These are phyloP conservation scores for Toxotes chatareus DNA, from an alignment of 2,113 vertebrate species.

Conservation along the genomic window DNA sequence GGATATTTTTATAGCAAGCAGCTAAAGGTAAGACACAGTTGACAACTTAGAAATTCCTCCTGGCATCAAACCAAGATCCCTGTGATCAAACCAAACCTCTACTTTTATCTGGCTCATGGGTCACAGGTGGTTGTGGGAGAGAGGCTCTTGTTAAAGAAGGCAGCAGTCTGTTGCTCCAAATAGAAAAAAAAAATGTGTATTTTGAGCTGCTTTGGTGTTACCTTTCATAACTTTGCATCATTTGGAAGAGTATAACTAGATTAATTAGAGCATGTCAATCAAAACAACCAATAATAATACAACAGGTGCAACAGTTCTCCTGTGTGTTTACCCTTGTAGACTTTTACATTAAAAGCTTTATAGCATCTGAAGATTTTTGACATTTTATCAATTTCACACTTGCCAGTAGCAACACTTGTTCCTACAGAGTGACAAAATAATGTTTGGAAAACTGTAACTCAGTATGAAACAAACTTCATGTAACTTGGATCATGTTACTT, in stretches of 20 bases:
- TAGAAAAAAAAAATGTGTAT: neutral
- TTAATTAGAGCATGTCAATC: neutral
- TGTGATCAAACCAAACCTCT: neutral
- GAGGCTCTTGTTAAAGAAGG: neutral
- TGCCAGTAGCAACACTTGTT: neutral
- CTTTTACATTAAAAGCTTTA: neutral
- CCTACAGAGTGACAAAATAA: neutral
- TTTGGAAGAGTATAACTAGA: neutral
- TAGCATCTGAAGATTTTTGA: neutral
- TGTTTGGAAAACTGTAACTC: neutral
- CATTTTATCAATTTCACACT: neutral
- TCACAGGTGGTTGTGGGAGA: conserved; percentile 4
- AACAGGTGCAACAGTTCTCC: neutral
- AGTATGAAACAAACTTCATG: neutral
- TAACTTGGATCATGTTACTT: neutral
- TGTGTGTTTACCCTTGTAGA: neutral
- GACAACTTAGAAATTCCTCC: neutral
- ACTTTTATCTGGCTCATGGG: neutral
- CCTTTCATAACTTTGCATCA: neutral
- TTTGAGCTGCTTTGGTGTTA: too few species aligned
- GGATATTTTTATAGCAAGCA: neutral
- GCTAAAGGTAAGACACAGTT: neutral
- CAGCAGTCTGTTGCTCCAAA: neutral
- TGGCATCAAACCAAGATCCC: neutral
- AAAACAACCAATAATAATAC: neutral